Conservation (phyloP, 2,888 invertebrate genomes). For the Caenorhabditis zanzibari region DNA sequence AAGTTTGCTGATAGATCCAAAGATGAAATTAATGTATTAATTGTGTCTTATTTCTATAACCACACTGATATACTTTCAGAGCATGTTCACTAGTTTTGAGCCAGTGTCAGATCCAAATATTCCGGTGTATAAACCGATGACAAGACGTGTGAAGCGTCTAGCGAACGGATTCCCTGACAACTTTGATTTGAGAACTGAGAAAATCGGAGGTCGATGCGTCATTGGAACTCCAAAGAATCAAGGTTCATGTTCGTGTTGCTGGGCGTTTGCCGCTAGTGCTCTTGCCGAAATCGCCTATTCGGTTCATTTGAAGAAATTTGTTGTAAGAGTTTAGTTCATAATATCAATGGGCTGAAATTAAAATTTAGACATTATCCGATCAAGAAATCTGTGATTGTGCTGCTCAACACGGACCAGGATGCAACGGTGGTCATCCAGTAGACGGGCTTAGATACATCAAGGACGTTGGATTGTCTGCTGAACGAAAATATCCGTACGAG, state of each 20-base stretch:
- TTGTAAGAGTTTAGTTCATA: not conserved
- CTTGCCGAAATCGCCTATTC: constrained; percentile 40
- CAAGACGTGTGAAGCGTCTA: constrained; percentile 33
- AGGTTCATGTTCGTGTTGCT: constrained; percentile 57
- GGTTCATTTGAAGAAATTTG: constrained; percentile 21
- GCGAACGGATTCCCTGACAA: constrained; percentile 24
- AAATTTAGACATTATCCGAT: constrained; percentile 35
- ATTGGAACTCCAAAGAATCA: constrained; percentile 45
- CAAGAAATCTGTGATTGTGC: constrained; percentile 57
- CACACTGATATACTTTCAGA: constrained; percentile 15
- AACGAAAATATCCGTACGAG: constrained; percentile 17
- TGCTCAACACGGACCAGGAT: constrained; percentile 19
- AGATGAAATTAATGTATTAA: constrained; percentile 14
- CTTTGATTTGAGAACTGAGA: constrained; percentile 30
- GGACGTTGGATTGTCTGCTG: not conserved
- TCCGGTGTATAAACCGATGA: constrained; percentile 11
- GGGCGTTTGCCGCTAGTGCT: constrained; percentile 57
- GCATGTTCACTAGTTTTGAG: not conserved
- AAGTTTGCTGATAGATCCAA: constrained; percentile 30
- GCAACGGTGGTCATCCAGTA: constrained; percentile 10
- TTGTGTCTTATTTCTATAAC: not conserved
- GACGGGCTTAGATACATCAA: constrained; percentile 30
- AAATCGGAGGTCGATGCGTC: constrained; percentile 24
- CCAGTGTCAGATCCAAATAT: constrained; percentile 18
- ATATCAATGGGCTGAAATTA: not conserved